Evolutionary conservation across 2,797 vertebrate species (phyloP).

Genomic region (Remorina albescens): DNA sequence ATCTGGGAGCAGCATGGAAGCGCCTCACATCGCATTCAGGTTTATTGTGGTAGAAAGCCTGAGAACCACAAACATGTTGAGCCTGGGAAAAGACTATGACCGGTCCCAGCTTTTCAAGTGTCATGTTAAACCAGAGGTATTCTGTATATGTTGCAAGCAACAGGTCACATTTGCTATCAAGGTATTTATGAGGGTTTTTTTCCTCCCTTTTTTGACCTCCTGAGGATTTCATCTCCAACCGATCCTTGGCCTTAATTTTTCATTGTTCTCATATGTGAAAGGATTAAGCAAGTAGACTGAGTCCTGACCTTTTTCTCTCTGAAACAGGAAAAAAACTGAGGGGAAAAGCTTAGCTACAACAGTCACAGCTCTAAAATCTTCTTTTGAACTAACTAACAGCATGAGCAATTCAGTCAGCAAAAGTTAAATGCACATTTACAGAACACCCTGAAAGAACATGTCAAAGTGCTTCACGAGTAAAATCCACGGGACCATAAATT

Average conservation of each 20-base stretch:
- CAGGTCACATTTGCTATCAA: constrained; percentile 9
- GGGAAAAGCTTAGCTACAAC: constrained; percentile 32
- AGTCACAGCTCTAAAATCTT: constrained; percentile 18
- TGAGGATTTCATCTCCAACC: constrained; percentile 35
- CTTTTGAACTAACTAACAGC: neutral
- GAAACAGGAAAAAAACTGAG: constrained; percentile 33
- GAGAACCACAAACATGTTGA: neutral
- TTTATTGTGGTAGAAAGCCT: constrained; percentile 9
- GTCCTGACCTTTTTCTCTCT: constrained; percentile 35
- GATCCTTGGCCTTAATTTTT: constrained; percentile 50
- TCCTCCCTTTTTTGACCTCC: neutral
- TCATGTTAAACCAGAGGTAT: constrained; percentile 4
- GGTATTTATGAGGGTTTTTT: neutral
- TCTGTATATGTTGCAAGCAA: constrained; percentile 8
- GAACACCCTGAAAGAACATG: constrained; percentile 8
- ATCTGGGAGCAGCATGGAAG: neutral
- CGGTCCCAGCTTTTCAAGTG: neutral
- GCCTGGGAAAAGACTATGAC: constrained; percentile 1
- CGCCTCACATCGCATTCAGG: constrained; percentile 16
- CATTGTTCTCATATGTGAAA: constrained; percentile 47
- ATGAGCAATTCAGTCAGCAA: neutral
- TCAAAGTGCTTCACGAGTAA: neutral
- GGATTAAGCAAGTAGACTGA: constrained; percentile 51
- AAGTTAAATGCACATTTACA: neutral
- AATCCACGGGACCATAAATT: neutral